Evolutionary conservation across 2,888 invertebrate genomes (phyloP), one percentile per base, ranked within the genome.

Genomic region (Drosophila borborema): DNA sequence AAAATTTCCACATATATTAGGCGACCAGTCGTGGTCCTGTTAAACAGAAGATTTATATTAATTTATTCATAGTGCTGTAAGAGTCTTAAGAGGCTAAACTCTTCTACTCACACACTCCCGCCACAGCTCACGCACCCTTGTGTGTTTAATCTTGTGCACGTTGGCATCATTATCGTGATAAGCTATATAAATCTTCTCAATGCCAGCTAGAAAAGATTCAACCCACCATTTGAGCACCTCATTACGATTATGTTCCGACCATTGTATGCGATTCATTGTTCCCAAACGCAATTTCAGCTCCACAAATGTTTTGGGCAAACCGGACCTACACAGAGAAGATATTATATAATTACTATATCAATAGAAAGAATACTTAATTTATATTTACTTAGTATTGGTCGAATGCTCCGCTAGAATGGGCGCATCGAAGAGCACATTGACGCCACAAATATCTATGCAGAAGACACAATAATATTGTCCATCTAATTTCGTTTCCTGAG

Each of bases 151-250:
- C 14, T 7, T 46, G 0, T 58, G 38, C 16, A 87, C 80, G 10
- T 28, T 7, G 0, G 5, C 60, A 0, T 77, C 34, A 0, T 40
- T 38, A 46, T 87, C 60, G 7, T 74, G 61, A 16, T 31, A 9
- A 3, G 77, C 85, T 9, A 89, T 20, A 31, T 67, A 74, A 0
- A 89, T 36, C 7, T 54, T 56, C 2, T 82, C 38, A 6, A 80
- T 65, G 28, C 68, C 82, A 2, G 72, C 51, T 9, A 86, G 34
- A 7, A 76, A 87, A 28, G 65, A 70, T 20, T 74, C 70, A 6
- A 43, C 51, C 85, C 85, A 86, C 90, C 82, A 86, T n/a, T 70
- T 68, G 4, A 85, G 48, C 2, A 38, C 59, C 2, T 80, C 74
- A 2, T 38, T 40, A 1, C 48, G 59, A 20, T 72, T 63, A 46